A percentile compares a stretch with the other conserved stretches of the same genome.
phyloP scores from a whole-genome alignment of 92 coral and sea anemone species.

The Galaxea fascicularis region DNA sequence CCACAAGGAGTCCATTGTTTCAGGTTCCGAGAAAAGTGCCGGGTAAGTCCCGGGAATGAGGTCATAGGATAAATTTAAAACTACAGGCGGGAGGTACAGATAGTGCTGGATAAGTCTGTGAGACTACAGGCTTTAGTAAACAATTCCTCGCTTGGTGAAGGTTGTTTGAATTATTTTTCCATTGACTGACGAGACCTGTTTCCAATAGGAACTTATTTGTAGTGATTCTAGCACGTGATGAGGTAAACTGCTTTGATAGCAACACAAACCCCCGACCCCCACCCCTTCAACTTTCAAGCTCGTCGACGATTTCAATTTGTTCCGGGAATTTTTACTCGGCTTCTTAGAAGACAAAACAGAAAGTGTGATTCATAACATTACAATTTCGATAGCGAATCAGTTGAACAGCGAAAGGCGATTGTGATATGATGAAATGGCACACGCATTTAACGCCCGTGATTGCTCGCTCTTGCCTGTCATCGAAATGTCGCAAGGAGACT shows the following conservation, averaged over 20 bases:
- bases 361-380: not conserved
- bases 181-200: not conserved
- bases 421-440: not conserved
- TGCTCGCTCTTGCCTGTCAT: not conserved
- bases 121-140: not conserved
- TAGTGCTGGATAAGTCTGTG: not conserved
- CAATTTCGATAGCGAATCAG: not conserved
- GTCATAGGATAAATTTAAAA: not conserved
- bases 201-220: not conserved
- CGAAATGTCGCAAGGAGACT: not conserved
- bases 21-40: not conserved
- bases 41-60: slow-evolving; percentile 1
- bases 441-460: not conserved
- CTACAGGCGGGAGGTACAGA: not conserved
- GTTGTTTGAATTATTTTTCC: not conserved
- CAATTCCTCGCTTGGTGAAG: not conserved
- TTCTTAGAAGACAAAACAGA: slow-evolving; percentile 9
- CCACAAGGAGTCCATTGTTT: not conserved
- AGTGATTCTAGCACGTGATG: not conserved
- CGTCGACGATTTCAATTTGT: not conserved
- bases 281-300: not conserved
- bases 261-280: not conserved
- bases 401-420: not conserved
- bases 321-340: slow-evolving; percentile 2
- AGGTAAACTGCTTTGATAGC: not conserved